Conservation (phyloP, 2,797 vertebrate genomes). For the Ciconia nigra region DNA sequence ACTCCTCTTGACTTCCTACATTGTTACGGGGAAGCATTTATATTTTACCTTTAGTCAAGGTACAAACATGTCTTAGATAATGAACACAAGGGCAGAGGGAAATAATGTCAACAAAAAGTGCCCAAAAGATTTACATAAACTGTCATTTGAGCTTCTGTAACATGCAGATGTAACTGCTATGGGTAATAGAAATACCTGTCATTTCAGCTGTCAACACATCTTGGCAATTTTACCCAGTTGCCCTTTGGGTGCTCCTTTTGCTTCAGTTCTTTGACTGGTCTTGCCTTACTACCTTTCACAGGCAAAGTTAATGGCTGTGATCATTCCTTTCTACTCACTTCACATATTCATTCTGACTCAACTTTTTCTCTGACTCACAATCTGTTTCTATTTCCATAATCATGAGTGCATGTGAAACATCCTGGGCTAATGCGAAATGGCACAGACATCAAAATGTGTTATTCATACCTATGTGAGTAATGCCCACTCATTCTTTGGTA, state of each 20-base stretch:
- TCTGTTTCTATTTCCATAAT: constrained; percentile 39
- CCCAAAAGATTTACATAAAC: not conserved
- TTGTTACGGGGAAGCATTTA: not conserved
- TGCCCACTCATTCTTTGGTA: not conserved
- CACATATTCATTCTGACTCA: constrained; percentile 56
- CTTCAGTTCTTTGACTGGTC: not conserved
- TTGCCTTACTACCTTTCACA: constrained; percentile 5
- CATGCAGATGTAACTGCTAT: not conserved
- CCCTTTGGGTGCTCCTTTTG: not conserved
- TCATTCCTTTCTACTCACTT: constrained; percentile 46
- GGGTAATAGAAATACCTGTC: not conserved
- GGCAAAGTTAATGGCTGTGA: not conserved
- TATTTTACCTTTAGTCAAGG: not conserved
- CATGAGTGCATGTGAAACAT: not conserved
- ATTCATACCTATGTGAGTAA: constrained; percentile 59
- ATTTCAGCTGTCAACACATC: not conserved
- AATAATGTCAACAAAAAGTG: not conserved
- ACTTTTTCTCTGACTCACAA: constrained; percentile 50
- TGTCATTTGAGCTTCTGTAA: not conserved
- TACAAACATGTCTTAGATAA: not conserved
- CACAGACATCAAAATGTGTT: constrained; percentile 28
- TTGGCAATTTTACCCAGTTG: not conserved
- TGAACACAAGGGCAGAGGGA: not conserved
- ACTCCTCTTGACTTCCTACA: not conserved
- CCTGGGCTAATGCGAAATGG: not conserved